Conservation (phyloP, 2,888 invertebrate genomes). For the Pteria penguin region DNA sequence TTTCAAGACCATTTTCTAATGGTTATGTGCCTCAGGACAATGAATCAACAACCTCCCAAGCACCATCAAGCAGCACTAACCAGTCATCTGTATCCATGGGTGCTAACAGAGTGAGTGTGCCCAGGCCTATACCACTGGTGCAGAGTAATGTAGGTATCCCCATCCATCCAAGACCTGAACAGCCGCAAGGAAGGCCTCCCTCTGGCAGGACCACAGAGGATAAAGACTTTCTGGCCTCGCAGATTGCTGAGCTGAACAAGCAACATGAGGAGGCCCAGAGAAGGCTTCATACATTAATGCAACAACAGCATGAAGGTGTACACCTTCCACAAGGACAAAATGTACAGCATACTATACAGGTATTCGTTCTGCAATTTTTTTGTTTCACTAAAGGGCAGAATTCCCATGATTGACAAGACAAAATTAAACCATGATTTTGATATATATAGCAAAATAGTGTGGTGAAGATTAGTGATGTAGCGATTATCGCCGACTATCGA, state of each 20-base stretch:
- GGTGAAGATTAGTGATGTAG: no score
- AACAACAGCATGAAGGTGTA: slow-evolving; percentile 56
- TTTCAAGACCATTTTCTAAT: no score
- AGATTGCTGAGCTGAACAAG: slow-evolving; percentile 73
- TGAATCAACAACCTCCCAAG: neutral
- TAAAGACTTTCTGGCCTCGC: slow-evolving; percentile 60
- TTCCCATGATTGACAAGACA: no score
- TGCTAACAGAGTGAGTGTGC: slow-evolving; percentile 65
- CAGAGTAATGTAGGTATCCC: slow-evolving; percentile 65
- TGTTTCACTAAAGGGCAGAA: no score
- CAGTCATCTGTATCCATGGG: neutral
- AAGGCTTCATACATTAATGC: slow-evolving; percentile 60
- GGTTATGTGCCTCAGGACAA: slow-evolving; percentile 12
- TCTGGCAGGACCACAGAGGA: slow-evolving; percentile 14
- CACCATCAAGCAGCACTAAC: slow-evolving; percentile 4
- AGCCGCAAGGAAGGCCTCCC: neutral
- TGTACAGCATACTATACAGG: slow-evolving; percentile 26
- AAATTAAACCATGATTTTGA: no score
- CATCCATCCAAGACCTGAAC: slow-evolving; percentile 19
- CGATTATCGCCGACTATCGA: no score
- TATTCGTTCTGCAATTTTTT: no score
- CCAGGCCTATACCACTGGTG: slow-evolving; percentile 68
- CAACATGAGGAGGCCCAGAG: slow-evolving; percentile 76
- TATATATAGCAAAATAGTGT: no score
- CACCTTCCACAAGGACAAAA: slow-evolving; percentile 29